phyloP scores from a whole-genome alignment of 2,113 vertebrate species.

The Odocoileus hemionus region DNA sequence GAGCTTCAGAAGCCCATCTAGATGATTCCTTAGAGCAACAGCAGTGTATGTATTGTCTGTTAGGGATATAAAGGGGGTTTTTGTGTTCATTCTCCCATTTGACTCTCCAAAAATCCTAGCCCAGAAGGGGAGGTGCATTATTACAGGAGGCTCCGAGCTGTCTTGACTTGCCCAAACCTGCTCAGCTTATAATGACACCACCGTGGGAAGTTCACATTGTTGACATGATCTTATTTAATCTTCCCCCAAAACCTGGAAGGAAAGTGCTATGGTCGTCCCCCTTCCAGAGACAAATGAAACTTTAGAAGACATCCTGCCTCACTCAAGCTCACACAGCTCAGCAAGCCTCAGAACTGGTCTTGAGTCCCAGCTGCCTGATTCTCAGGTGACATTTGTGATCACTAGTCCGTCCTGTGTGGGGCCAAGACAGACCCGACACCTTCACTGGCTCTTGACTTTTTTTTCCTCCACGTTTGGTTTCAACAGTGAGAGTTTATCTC shows the following conservation, averaged over 20 bases:
- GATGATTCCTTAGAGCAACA: background rate
- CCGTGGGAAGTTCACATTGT: background rate
- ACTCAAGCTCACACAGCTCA: background rate
- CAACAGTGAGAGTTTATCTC: background rate
- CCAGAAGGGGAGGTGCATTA: rapidly evolving
- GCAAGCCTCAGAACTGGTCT: background rate
- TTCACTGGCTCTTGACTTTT: no score
- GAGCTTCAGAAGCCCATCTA: background rate
- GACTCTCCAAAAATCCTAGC: background rate
- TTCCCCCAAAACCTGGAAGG: background rate
- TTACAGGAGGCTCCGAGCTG: rapidly evolving
- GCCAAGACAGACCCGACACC: background rate
- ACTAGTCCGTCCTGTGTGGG: rapidly evolving
- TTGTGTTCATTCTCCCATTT: background rate
- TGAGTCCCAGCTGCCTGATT: background rate
- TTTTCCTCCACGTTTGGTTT: background rate
- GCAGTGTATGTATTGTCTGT: background rate
- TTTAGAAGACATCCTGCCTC: background rate
- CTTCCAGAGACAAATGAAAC: background rate
- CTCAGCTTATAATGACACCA: background rate
- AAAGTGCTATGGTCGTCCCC: no score
- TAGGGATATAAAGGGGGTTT: background rate
- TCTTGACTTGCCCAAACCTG: background rate
- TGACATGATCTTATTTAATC: background rate
- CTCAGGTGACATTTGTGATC: background rate